These are phyloP conservation scores for Stenopsyche tienmushanensis DNA, from an alignment of 1,140 invertebrate species.

Conservation along the genomic window DNA sequence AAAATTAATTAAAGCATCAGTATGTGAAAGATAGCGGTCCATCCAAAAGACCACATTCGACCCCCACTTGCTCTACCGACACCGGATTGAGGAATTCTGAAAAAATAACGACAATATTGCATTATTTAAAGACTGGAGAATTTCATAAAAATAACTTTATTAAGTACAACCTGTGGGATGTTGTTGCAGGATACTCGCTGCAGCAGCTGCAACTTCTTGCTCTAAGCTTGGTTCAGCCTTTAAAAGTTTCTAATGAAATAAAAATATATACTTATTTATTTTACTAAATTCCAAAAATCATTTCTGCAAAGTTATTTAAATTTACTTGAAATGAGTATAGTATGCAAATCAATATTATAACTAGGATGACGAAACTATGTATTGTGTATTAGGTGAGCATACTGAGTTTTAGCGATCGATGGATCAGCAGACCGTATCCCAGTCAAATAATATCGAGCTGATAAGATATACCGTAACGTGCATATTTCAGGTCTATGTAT, in stretches of 20 bases:
- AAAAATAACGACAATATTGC: constrained; percentile 38
- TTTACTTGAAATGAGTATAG: neutral
- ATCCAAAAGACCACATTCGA: constrained; percentile 52
- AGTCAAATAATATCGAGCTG: neutral
- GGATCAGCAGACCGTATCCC: neutral
- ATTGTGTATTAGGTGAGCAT: too few species aligned
- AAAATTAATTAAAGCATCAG: constrained; percentile 12
- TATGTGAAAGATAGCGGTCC: constrained; percentile 27
- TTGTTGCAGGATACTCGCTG: constrained; percentile 52
- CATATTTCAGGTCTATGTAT: neutral
- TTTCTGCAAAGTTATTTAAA: neutral
- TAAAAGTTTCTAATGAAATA: constrained; percentile 20
- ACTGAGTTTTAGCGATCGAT: too few species aligned
- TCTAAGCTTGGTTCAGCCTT: constrained; percentile 26
- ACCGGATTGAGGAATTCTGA: constrained; percentile 55
- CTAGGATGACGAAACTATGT: too few species aligned
- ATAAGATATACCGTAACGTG: constrained; percentile 4
- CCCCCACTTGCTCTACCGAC: constrained; percentile 52
- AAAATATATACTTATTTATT: neutral
- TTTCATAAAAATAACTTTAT: neutral
- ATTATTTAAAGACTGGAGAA: neutral
- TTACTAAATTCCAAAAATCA: neutral
- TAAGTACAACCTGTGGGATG: constrained; percentile 3
- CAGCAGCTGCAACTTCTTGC: constrained; percentile 54
- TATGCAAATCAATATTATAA: too few species aligned